A percentile compares a stretch with the other conserved stretches of the same genome.
phyloP scores from a whole-genome alignment of 2,113 vertebrate genomes.

The Mirza zaza region DNA sequence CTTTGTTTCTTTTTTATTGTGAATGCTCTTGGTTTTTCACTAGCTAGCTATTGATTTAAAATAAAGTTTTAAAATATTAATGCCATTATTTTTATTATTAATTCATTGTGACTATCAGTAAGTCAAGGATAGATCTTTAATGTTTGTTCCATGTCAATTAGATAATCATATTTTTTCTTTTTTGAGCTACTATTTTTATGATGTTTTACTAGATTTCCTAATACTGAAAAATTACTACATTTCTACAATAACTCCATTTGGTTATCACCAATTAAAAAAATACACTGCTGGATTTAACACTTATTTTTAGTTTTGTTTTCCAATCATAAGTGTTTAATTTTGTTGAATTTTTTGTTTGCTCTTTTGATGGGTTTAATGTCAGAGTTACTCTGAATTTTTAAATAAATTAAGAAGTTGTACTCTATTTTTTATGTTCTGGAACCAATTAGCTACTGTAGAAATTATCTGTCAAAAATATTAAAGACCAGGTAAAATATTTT shows the following conservation, averaged over 20 bases:
- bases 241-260: background rate
- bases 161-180: background rate
- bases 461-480: background rate
- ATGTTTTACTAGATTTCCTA: background rate
- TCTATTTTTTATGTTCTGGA: background rate
- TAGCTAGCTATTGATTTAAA: background rate
- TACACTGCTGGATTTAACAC: background rate
- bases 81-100: background rate
- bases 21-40: background rate
- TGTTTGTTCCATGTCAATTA: background rate
- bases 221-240: background rate
- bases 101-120: background rate
- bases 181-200: background rate
- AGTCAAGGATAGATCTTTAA: background rate
- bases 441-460: background rate
- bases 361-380: background rate
- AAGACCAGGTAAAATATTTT: background rate
- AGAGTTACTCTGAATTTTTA: background rate
- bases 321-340: background rate
- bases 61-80: background rate
- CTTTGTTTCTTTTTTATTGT: background rate
- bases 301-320: background rate
- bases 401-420: background rate
- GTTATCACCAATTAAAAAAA: background rate
- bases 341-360: background rate